phyloP scores from a whole-genome alignment of 2,797 vertebrate species.

The Enteromius paludinosus region DNA sequence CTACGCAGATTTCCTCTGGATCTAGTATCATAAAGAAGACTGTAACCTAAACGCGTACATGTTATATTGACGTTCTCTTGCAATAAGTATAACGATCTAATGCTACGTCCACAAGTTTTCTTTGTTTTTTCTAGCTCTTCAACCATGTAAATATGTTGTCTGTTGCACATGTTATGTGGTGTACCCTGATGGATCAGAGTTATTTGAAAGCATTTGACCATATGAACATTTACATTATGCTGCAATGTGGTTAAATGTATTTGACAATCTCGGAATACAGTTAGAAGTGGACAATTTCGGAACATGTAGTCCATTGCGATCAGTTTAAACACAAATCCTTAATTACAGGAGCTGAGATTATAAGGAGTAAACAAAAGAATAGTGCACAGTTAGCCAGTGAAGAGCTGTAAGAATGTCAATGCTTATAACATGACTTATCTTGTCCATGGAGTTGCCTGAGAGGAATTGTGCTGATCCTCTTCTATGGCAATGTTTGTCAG shows the following conservation, averaged over 20 bases:
- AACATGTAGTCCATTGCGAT: background rate
- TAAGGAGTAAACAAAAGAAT: background rate
- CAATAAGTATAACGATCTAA: background rate
- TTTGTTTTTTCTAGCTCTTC: background rate
- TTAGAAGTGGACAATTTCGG: slow-evolving; percentile 4
- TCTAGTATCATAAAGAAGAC: no score
- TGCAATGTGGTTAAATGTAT: background rate
- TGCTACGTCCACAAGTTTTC: background rate
- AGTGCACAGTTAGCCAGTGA: background rate
- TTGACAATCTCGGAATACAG: background rate
- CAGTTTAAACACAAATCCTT: background rate
- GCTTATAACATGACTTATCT: background rate
- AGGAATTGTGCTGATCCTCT: background rate
- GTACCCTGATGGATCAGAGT: background rate
- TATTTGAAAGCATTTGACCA: background rate
- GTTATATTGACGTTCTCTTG: background rate
- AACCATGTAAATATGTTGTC: background rate
- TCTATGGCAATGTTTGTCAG: background rate
- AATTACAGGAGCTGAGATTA: background rate
- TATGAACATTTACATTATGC: background rate
- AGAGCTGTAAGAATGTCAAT: background rate
- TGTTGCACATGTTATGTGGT: background rate
- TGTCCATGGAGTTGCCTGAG: background rate
- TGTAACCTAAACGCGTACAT: background rate
- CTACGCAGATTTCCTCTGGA: background rate